Conservation (phyloP, 1,140 invertebrate genomes). For the Pygmarrhopalites habei region DNA sequence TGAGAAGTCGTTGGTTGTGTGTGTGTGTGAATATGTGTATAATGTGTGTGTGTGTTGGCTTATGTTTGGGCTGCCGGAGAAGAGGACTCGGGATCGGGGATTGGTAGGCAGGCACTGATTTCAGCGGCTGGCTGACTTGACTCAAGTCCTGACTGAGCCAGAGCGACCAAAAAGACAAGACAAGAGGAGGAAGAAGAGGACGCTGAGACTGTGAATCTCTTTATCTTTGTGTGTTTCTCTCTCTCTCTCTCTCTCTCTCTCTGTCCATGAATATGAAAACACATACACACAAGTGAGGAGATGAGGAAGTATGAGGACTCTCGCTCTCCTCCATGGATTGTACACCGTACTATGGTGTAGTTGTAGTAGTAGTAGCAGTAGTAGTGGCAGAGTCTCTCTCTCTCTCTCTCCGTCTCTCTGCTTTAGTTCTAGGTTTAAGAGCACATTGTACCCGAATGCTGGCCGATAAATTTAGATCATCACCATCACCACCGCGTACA, state of each 20-base stretch:
- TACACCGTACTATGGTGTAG: not conserved
- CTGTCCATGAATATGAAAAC: not conserved
- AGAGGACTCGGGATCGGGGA: constrained; percentile 1
- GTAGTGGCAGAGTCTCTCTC: not conserved
- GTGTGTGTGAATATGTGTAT: not conserved
- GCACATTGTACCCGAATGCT: constrained; percentile 35
- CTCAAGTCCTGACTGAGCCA: not conserved
- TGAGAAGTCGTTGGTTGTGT: not conserved
- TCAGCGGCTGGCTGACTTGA: constrained; percentile 3
- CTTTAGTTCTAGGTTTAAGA: constrained; percentile 17
- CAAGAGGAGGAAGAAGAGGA: not conserved
- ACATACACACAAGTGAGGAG: not conserved
- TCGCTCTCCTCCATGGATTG: not conserved
- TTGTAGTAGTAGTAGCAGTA: not conserved
- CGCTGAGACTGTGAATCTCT: not conserved
- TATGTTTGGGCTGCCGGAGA: not conserved
- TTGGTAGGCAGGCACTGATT: constrained; percentile 8
- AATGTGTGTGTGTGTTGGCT: not conserved
- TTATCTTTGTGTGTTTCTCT: constrained; percentile 3
- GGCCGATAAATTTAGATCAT: constrained; percentile 34
- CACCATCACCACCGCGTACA: constrained; percentile 9
- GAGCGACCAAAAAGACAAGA: not conserved
- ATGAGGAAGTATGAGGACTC: constrained; percentile 13
- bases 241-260: not conserved
- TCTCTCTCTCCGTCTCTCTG: constrained; percentile 4